These are phyloP conservation scores for Pegoplata infirma DNA, from an alignment of 2,888 invertebrate genomes.

Conservation along the genomic window DNA sequence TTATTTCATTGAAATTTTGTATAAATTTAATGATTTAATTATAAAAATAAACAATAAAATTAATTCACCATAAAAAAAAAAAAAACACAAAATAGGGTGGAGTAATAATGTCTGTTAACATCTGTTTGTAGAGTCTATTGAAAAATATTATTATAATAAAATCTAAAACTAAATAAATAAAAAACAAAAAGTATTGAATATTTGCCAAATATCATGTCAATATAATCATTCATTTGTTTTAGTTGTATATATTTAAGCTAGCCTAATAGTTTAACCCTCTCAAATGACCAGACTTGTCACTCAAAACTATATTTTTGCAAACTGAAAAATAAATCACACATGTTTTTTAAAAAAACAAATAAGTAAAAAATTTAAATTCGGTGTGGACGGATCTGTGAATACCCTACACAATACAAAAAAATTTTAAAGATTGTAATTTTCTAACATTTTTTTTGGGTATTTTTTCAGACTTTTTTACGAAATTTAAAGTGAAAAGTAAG, in stretches of 20 bases:
- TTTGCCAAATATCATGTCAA: constrained; percentile 59
- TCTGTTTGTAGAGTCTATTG: not conserved
- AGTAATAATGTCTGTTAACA: constrained; percentile 24
- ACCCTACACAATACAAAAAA: too few species aligned
- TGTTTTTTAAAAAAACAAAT: not conserved
- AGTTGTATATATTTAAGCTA: not conserved
- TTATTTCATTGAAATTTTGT: constrained; percentile 23
- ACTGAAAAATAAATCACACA: constrained; percentile 7
- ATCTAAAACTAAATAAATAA: constrained; percentile 16
- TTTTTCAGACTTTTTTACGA: too few species aligned
- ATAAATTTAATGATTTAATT: not conserved
- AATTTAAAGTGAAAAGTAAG: too few species aligned
- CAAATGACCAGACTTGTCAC: constrained; percentile 64
- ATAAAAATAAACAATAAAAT: constrained; percentile 25
- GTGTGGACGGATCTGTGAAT: too few species aligned
- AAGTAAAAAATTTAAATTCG: too few species aligned
- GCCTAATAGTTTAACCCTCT: constrained; percentile 63
- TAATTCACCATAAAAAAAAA: constrained; percentile 27
- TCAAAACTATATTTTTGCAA: constrained; percentile 31
- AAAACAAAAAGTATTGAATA: constrained; percentile 53
- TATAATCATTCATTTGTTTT: constrained; percentile 9
- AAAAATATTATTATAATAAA: not conserved
- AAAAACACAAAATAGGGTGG: too few species aligned
- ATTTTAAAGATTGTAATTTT: too few species aligned
- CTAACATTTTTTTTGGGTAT: too few species aligned